Percentiles rank a stretch among this genome's conserved stretches.
Evolutionary conservation across 2,113 vertebrate genomes (phyloP).

Genomic region (Lagopus muta): DNA sequence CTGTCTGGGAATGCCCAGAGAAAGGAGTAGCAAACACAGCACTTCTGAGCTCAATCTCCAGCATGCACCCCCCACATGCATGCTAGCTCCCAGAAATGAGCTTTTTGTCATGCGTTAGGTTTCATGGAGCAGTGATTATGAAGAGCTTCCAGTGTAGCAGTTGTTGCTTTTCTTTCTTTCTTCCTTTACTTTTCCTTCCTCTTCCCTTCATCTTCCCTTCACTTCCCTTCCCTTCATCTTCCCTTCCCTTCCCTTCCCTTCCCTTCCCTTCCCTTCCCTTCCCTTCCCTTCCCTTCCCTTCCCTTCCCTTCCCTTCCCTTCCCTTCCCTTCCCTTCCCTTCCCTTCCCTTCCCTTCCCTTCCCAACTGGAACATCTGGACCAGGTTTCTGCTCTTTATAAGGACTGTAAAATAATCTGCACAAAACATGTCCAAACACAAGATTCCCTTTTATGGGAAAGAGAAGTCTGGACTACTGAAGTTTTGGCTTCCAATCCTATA

Average conservation of each 20-base stretch:
- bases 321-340: no score
- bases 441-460: slow-evolving; percentile 38
- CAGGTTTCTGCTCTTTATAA: slow-evolving; percentile 21
- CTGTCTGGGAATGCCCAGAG: neutral
- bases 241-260: no score
- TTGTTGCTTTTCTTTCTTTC: neutral
- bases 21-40: neutral
- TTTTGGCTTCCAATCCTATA: neutral
- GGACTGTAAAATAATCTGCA: neutral
- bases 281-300: no score
- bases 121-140: slow-evolving; percentile 1
- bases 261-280: no score
- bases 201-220: no score
- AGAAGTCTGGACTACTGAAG: neutral
- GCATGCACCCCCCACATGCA: rapidly evolving
- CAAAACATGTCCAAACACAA: slow-evolving; percentile 33
- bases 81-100: neutral
- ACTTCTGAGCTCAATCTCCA: neutral
- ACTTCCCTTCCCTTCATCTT: no score
- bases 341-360: no score
- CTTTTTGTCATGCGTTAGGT: neutral
- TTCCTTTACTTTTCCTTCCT: no score
- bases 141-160: neutral
- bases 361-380: neutral
- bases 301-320: no score